A percentile compares a stretch with the other conserved stretches of the same genome.
Evolutionary conservation across 1,140 invertebrate genomes (phyloP).

Genomic region (Meloidogyne chitwoodi): DNA sequence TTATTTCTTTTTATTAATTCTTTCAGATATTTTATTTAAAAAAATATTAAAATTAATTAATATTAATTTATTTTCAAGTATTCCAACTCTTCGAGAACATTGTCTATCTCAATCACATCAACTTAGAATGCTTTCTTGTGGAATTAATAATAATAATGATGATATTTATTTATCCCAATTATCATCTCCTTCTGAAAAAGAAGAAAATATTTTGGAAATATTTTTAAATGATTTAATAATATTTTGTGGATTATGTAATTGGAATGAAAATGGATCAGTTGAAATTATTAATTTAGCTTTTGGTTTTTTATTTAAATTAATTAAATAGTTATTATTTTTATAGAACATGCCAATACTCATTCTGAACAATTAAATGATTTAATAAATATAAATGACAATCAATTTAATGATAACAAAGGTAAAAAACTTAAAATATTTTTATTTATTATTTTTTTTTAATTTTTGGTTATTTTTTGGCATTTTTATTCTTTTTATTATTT

Average conservation of each 20-base stretch:
- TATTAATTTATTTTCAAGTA: not conserved
- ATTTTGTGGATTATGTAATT: not conserved
- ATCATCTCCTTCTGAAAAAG: too few species aligned
- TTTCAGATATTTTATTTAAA: too few species aligned
- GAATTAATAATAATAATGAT: not conserved
- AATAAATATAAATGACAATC: not conserved
- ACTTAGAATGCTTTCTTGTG: not conserved
- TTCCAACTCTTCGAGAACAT: constrained; percentile 12
- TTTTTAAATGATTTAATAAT: not conserved
- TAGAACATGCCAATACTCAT: not conserved
- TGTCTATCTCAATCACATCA: not conserved
- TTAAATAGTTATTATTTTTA: not conserved
- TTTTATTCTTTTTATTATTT: too few species aligned
- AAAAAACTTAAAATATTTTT: too few species aligned
- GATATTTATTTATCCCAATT: not conserved
- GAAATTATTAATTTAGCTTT: not conserved
- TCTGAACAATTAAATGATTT: not conserved
- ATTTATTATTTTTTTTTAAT: too few species aligned
- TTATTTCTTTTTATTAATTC: too few species aligned
- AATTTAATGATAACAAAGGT: not conserved
- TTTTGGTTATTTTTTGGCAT: too few species aligned
- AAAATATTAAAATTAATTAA: too few species aligned
- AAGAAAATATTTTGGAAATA: not conserved
- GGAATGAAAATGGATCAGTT: not conserved
- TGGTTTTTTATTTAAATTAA: not conserved